phyloP scores from a whole-genome alignment of 2,888 invertebrate genomes.

The Lamellibrachia satsuma region DNA sequence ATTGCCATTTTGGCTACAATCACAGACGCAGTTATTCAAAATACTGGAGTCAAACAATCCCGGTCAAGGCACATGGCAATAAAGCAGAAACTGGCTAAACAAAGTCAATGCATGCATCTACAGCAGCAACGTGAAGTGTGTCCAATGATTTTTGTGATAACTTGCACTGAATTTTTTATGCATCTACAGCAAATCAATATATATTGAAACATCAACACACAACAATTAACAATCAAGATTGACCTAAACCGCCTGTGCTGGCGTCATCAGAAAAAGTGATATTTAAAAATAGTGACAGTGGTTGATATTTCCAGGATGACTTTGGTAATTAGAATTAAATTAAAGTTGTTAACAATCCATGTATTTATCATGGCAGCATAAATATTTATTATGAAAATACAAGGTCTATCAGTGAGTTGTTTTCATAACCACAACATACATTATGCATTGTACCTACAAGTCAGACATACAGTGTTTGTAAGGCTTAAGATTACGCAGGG shows the following conservation, averaged over 20 bases:
- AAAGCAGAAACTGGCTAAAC: background rate
- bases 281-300: background rate
- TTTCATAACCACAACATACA: background rate
- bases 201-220: background rate
- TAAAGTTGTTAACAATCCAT: too few species aligned
- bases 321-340: too few species aligned
- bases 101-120: background rate
- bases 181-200: background rate
- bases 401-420: background rate
- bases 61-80: background rate
- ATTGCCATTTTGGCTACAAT: background rate
- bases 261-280: background rate
- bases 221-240: background rate
- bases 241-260: background rate
- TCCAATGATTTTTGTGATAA: background rate
- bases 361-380: constrained; percentile 4
- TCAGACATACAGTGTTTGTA: background rate
- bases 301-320: background rate
- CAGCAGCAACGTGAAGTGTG: background rate
- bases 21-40: background rate
- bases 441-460: background rate
- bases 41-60: background rate
- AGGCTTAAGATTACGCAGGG: background rate
- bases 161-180: background rate
- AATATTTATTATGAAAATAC: background rate